A percentile compares a stretch with the other conserved stretches of the same genome.
Conservation (phyloP, 1,140 invertebrate species). For the Homarus americanus region DNA sequence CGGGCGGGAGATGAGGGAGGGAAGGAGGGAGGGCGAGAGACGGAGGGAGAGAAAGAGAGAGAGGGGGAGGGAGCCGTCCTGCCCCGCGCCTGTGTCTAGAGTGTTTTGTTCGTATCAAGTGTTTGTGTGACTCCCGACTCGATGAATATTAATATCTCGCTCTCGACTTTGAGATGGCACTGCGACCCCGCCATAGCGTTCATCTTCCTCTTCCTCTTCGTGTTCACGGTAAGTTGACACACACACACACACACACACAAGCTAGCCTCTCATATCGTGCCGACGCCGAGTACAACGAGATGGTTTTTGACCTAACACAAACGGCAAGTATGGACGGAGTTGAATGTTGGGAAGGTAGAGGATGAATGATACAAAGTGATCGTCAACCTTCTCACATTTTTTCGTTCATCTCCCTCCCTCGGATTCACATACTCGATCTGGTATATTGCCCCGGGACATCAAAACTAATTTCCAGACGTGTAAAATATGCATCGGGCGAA, state of each 20-base stretch:
- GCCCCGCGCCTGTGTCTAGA: background rate
- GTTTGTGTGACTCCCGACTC: constrained; percentile 29
- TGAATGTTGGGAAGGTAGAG: too few species aligned
- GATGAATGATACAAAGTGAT: background rate
- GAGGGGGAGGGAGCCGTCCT: background rate
- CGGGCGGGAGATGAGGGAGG: too few species aligned
- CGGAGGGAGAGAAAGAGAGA: too few species aligned
- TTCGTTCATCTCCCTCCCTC: background rate
- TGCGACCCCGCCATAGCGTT: background rate
- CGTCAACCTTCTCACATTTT: background rate
- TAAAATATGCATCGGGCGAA: constrained; percentile 49
- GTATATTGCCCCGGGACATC: constrained; percentile 13
- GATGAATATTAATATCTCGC: constrained; percentile 29
- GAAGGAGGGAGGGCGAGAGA: too few species aligned
- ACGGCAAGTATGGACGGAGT: too few species aligned
- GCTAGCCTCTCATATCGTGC: too few species aligned
- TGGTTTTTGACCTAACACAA: too few species aligned
- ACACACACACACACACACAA: too few species aligned
- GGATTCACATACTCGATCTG: background rate
- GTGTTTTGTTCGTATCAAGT: background rate
- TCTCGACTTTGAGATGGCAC: background rate
- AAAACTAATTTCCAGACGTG: constrained; percentile 57
- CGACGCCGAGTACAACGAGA: too few species aligned
- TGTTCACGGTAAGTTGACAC: background rate
- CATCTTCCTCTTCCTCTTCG: background rate